These are phyloP conservation scores for Pachydiplax longipennis DNA, from an alignment of 2,888 invertebrate genomes.

Conservation along the genomic window DNA sequence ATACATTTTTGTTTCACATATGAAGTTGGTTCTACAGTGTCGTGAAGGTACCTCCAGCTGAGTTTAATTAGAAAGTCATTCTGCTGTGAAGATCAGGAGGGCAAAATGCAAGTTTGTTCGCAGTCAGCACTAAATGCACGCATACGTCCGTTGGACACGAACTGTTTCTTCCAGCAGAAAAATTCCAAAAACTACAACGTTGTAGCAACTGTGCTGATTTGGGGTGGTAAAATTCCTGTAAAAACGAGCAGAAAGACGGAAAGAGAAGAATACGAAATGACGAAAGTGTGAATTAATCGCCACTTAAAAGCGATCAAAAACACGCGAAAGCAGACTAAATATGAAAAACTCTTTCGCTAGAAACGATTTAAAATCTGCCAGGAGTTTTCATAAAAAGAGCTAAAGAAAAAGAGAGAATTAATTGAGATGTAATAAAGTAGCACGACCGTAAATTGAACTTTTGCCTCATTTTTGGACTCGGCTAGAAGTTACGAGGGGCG, in stretches of 20 bases:
- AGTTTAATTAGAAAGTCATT: too few species aligned
- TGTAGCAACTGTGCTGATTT: background rate
- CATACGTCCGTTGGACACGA: background rate
- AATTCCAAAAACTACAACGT: background rate
- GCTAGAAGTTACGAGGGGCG: background rate
- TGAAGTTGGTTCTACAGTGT: too few species aligned
- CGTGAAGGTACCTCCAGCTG: too few species aligned
- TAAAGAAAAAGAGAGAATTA: background rate
- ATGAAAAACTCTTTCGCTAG: background rate
- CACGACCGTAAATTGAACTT: conserved; percentile 2
- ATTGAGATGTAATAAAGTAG: conserved; percentile 14
- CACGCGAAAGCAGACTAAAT: background rate
- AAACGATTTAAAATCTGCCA: background rate
- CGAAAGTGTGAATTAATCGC: background rate
- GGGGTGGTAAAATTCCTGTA: too few species aligned
- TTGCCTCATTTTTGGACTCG: background rate
- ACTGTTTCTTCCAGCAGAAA: background rate
- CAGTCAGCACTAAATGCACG: background rate
- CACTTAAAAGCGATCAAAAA: background rate
- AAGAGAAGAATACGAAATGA: too few species aligned
- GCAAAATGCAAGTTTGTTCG: background rate
- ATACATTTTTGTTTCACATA: too few species aligned
- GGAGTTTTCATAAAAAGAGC: background rate
- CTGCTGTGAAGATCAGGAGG: too few species aligned
- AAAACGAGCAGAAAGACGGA: too few species aligned